phyloP scores from a whole-genome alignment of 2,113 vertebrate genomes.

The Caracal caracal region DNA sequence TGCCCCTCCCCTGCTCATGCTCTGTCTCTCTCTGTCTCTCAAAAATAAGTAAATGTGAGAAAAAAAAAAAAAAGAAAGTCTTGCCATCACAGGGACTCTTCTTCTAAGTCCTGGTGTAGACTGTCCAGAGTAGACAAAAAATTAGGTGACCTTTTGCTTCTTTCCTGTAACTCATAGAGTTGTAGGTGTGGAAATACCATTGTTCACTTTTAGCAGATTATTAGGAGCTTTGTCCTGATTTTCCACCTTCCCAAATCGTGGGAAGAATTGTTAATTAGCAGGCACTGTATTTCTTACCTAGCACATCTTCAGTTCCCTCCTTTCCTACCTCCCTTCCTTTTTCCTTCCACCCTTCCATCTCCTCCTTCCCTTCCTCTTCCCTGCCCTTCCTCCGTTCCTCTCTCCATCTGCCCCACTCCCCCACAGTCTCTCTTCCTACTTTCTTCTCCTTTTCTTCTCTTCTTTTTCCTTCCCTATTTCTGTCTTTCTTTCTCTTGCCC shows the following conservation, averaged over 20 bases:
- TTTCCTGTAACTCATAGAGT: not conserved
- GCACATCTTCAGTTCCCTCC: not conserved
- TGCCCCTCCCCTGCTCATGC: too few relatives aligned
- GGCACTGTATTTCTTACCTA: not conserved
- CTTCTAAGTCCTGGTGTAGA: not conserved
- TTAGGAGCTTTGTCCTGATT: not conserved
- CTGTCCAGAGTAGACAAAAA: not conserved
- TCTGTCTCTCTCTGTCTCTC: too few relatives aligned
- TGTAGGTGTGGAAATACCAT: not conserved
- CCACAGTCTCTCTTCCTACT: too few relatives aligned
- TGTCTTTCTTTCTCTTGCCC: not conserved
- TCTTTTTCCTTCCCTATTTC: not conserved
- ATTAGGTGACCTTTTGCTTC: not conserved
- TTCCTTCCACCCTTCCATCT: not conserved
- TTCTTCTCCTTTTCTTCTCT: not conserved
- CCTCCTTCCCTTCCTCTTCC: too few relatives aligned
- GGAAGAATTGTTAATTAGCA: not conserved
- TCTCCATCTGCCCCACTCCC: not conserved
- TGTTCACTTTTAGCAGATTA: not conserved
- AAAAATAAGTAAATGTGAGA: too few relatives aligned
- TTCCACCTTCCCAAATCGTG: not conserved
- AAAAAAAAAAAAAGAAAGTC: not conserved
- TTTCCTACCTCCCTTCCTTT: not conserved
- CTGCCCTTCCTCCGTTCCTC: not conserved
- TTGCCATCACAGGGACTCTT: not conserved